Evolutionary conservation across 2,888 invertebrate species (phyloP), one percentile per base, ranked within the genome.

Genomic region (Steinernema carpocapsae): DNA sequence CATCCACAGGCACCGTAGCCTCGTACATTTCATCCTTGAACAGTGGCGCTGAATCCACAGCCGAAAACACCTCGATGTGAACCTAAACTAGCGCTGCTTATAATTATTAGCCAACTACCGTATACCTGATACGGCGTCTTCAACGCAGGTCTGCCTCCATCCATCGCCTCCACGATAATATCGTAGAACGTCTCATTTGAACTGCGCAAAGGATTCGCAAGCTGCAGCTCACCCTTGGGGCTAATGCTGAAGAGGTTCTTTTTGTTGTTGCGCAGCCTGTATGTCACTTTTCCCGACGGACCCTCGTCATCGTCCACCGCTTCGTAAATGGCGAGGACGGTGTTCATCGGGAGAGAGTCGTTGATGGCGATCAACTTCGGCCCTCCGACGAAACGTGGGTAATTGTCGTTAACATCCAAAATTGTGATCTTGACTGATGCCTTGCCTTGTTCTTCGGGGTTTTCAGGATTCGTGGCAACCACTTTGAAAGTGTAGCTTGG

Each of bases 371-470:
- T 70, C 14, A 77, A 37, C 12, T 75, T 73, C 6, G 80, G 78
- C 70, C 77, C 77, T 6, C 72, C 48, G 52, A 79, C 73, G 72
- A 86, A 84, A 14, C 70, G 43, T 10, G 86, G 86, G 48, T 78
- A 79, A 73, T 86, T 86, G 77, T 86, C 86, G 70, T 86, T 86
- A 17, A 86, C 83, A 70, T 86, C 85, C 0, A 84, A 72, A 72
- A 86, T 81, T 7, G 79, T 80, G 12, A 86, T 80, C 19, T 82
- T 82, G n/a, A 86, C 73, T 0, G 72, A 64, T 2, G 84, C 76
- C 6, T 59, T n/a, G 1, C 82, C 80, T 29, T 56, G 70, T 32
- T 59, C 19, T 70, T 52, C 45, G 17, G 45, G 37, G 29, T 43
- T 71, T 17, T 32, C 22, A 1, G 70, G 37, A 32, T 72, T 48